Evolutionary conservation across 2,797 vertebrate genomes (phyloP), one percentile per base, ranked within the genome.

Genomic region (Mareca strepera): DNA sequence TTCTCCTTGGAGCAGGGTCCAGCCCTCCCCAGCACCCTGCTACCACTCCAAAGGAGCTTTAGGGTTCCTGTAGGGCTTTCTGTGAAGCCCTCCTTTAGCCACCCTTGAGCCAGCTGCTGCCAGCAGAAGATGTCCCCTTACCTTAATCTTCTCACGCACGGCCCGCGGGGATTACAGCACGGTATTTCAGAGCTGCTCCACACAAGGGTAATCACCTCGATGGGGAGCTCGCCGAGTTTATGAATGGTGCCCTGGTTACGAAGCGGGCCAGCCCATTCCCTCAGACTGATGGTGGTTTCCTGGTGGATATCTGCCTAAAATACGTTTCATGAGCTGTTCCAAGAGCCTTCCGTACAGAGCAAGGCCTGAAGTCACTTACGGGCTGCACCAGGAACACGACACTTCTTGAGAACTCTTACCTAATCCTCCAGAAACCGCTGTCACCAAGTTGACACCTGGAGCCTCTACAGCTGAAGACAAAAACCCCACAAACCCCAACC

Each of bases 91-190:
- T 55, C 7, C 10, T 59, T 64, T 72, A 66, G 75, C 41, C 15
- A 66, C 75, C 52, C n/a, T 41, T 86, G 68, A 91, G 68, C 21
- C n/a, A 82, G 80, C 35, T 21, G 64, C 48, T 77, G 75, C 72
- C 9, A 31, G 63, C 77, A 88, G 72, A 87, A 85, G 52, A 88
- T 3, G 2, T 2, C 23, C 12, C 60, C 73, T 88, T 90, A 68
- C 60, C 73, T 88, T 90, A 68, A 91, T 90, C 84, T 94, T 70
- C 74, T 82, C 86, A 92, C 22, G 59, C 39, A 63, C 56, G 55
- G n/a, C 21, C 70, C 72, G n/a, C 0, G 0, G 82, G 87, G 86
- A 91, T 75, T 89, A 88, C 72, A 95, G 43, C 21, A 3, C 23
- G 53, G 56, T 52, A 48, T 48, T 93, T 73, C 62, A 60, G 12